These are phyloP conservation scores for Patella caerulea DNA, from an alignment of 2,888 invertebrate species.

Conservation along the genomic window DNA sequence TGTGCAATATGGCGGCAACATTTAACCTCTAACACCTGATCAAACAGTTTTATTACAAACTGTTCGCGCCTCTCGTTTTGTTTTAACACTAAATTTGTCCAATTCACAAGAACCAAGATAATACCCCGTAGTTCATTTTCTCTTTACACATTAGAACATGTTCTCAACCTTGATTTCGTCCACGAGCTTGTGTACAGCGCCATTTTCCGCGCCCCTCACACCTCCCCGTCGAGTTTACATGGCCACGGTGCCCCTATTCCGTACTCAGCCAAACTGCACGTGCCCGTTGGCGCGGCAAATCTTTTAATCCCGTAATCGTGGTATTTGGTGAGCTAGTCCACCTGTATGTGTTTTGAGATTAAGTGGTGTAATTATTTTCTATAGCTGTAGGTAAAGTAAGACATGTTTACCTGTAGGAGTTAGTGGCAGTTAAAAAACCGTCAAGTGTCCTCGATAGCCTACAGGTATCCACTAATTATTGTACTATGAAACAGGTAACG, in stretches of 20 bases:
- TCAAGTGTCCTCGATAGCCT: slow-evolving; percentile 3
- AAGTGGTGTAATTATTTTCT: slow-evolving; percentile 3
- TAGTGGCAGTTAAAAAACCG: slow-evolving; percentile 1
- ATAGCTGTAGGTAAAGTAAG: background rate
- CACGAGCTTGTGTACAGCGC: background rate
- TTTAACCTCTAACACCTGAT: background rate
- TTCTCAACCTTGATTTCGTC: background rate
- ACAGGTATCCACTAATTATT: background rate
- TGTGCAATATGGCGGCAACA: background rate
- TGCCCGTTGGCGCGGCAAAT: slow-evolving; percentile 8
- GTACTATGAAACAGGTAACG: no score
- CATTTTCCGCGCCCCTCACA: background rate
- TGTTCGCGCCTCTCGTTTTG: background rate
- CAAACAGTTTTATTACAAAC: background rate
- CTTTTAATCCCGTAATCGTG: slow-evolving; percentile 9
- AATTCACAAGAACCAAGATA: slow-evolving; percentile 4
- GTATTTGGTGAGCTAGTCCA: slow-evolving; percentile 7
- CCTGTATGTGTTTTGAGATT: slow-evolving; percentile 11
- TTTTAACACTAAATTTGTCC: slow-evolving; percentile 6
- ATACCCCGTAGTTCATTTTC: background rate
- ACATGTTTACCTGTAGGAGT: background rate
- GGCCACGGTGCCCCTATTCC: slow-evolving; percentile 2
- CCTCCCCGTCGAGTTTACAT: background rate
- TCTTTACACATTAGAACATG: background rate
- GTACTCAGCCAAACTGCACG: slow-evolving; percentile 7